Evolutionary conservation across 2,888 invertebrate genomes (phyloP).

Genomic region (Drosophila nr. fundita): DNA sequence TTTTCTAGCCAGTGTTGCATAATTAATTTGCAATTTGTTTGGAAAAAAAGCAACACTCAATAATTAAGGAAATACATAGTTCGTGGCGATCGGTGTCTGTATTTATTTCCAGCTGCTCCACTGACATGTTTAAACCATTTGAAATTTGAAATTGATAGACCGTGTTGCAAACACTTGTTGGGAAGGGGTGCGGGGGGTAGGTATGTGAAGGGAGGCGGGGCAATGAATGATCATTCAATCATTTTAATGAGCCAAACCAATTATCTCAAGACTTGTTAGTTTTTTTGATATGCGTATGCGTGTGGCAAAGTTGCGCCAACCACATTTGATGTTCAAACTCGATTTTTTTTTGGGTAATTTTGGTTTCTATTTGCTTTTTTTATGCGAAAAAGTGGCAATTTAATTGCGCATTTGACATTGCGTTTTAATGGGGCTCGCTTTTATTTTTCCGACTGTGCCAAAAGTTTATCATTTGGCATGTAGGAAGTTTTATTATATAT

Average conservation of each 20-base stretch:
- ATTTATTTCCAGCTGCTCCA: conserved; percentile 59
- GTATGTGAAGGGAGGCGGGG: neutral
- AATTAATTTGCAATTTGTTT: conserved; percentile 48
- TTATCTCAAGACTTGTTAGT: conserved; percentile 31
- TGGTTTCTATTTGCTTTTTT: neutral
- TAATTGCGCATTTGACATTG: conserved; percentile 79
- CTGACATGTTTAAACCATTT: conserved; percentile 61
- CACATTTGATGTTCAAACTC: conserved; percentile 29
- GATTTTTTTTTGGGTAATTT: conserved; percentile 25
- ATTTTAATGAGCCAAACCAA: conserved; percentile 57
- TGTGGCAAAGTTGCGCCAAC: neutral
- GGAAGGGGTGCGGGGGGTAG: rapidly evolving
- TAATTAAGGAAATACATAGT: conserved; percentile 68
- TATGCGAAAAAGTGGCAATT: conserved; percentile 66
- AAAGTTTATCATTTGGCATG: conserved; percentile 23
- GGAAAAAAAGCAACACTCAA: conserved; percentile 44
- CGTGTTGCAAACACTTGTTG: conserved; percentile 23
- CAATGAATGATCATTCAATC: conserved; percentile 39
- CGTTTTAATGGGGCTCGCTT: conserved; percentile 50
- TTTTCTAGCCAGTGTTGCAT: conserved; percentile 48
- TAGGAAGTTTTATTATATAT: conserved; percentile 71
- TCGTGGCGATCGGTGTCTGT: conserved; percentile 1
- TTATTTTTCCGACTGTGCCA: conserved; percentile 48
- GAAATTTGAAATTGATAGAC: conserved; percentile 45
- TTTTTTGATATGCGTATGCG: conserved; percentile 9